Conservation (phyloP, 2,888 invertebrate species). For the Phalera bucephala region DNA sequence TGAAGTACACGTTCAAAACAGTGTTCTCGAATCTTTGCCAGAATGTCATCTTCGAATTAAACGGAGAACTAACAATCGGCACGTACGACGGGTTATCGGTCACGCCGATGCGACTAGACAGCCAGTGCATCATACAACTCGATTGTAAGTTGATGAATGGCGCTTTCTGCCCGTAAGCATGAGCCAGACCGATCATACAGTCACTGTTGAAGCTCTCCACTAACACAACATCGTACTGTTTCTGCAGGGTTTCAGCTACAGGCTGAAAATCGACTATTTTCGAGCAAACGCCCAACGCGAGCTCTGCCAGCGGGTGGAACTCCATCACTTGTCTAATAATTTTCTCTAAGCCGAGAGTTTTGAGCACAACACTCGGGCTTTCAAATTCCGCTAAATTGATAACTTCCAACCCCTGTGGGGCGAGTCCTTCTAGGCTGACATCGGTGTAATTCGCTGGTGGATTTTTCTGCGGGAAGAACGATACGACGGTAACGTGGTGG, state of each 20-base stretch:
- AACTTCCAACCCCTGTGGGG: slow-evolving; percentile 54
- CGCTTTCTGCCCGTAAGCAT: slow-evolving; percentile 74
- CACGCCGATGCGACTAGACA: slow-evolving; percentile 64
- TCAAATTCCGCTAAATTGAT: slow-evolving; percentile 56
- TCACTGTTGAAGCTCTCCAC: slow-evolving; percentile 86
- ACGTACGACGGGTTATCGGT: slow-evolving; percentile 78
- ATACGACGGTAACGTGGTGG: slow-evolving; percentile 84
- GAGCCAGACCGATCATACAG: slow-evolving; percentile 84
- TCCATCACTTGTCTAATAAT: slow-evolving; percentile 47
- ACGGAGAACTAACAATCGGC: slow-evolving; percentile 78
- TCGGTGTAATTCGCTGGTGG: slow-evolving; percentile 71
- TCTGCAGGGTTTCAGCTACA: slow-evolving; percentile 55
- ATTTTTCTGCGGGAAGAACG: slow-evolving; percentile 79
- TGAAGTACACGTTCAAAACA: slow-evolving; percentile 46
- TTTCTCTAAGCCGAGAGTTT: slow-evolving; percentile 45
- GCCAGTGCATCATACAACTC: slow-evolving; percentile 83
- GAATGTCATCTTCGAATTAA: slow-evolving; percentile 74
- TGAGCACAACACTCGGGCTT: slow-evolving; percentile 36
- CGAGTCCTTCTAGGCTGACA: slow-evolving; percentile 67
- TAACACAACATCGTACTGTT: slow-evolving; percentile 84
- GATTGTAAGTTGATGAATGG: slow-evolving; percentile 83
- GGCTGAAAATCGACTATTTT: slow-evolving; percentile 62
- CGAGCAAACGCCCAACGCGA: slow-evolving; percentile 61
- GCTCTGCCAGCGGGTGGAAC: slow-evolving; percentile 50
- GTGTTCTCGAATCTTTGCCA: slow-evolving; percentile 71